Evolutionary conservation across 2,888 invertebrate species (phyloP).

Genomic region (Keiferia lycopersicella): DNA sequence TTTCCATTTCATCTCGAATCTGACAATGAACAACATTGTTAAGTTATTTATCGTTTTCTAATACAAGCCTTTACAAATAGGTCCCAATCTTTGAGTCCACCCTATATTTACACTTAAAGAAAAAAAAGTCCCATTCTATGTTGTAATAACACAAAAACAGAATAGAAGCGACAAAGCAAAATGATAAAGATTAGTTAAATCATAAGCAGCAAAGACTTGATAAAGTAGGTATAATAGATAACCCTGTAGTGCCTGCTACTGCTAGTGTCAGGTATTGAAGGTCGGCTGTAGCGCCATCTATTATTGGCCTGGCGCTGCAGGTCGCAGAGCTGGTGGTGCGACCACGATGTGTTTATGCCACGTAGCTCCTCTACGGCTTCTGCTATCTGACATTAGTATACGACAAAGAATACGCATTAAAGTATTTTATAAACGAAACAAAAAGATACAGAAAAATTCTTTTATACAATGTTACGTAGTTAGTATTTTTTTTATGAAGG

Average conservation of each 20-base stretch:
- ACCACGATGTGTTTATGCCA: slow-evolving; percentile 78
- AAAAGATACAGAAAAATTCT: neutral
- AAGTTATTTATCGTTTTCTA: too few species aligned
- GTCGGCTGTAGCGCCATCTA: slow-evolving; percentile 62
- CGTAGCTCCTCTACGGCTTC: slow-evolving; percentile 65
- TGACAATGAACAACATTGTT: too few species aligned
- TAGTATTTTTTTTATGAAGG: too few species aligned
- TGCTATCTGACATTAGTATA: slow-evolving; percentile 49
- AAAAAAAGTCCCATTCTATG: too few species aligned
- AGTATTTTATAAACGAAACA: neutral
- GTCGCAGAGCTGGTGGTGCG: slow-evolving; percentile 68
- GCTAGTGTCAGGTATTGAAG: slow-evolving; percentile 67
- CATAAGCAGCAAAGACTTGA: neutral
- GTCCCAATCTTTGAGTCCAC: too few species aligned
- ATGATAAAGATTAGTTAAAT: neutral
- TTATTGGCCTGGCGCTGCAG: slow-evolving; percentile 64
- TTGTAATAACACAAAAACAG: too few species aligned
- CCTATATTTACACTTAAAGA: too few species aligned
- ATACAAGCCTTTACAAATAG: too few species aligned
- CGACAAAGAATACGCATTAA: slow-evolving; percentile 1
- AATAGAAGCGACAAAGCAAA: neutral
- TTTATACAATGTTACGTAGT: too few species aligned
- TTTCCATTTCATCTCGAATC: too few species aligned
- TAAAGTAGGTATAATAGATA: slow-evolving; percentile 19
- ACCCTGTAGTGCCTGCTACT: slow-evolving; percentile 58